Evolutionary conservation across 2,797 vertebrate species (phyloP).

Genomic region (Pteropus rufus): DNA sequence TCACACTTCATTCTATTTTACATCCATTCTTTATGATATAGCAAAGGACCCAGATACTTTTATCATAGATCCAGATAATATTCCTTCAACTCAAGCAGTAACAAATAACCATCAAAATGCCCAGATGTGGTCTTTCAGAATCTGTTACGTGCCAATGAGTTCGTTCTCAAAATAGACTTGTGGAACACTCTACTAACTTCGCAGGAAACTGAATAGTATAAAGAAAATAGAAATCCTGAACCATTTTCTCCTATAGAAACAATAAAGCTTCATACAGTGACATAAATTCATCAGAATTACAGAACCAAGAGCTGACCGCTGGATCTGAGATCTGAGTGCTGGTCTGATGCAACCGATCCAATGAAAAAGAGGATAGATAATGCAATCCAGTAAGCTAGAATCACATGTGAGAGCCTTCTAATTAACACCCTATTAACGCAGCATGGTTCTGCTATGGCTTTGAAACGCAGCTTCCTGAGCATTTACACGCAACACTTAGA

Average conservation of each 20-base stretch:
- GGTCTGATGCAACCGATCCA: not conserved
- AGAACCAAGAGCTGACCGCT: not conserved
- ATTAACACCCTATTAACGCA: not conserved
- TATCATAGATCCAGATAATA: not conserved
- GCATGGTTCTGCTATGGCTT: not conserved
- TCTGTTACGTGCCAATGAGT: not conserved
- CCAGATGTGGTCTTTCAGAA: not conserved
- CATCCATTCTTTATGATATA: not conserved
- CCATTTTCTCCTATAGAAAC: not conserved
- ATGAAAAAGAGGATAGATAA: not conserved
- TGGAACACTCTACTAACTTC: not conserved
- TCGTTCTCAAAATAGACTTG: not conserved
- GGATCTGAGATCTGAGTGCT: not conserved
- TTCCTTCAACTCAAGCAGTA: not conserved
- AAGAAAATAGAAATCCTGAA: not conserved
- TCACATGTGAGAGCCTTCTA: not conserved
- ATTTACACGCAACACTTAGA: not conserved
- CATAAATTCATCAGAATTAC: not conserved
- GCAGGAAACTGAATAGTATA: not conserved
- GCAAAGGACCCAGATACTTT: not conserved
- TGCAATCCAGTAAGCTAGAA: no score
- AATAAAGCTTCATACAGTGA: not conserved
- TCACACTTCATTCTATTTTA: not conserved
- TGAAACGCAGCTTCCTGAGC: not conserved
- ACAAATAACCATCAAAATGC: not conserved